A percentile compares a stretch with the other conserved stretches of the same genome.
These are phyloP conservation scores for Calonectris borealis DNA, from an alignment of 2,113 vertebrate species.

Conservation along the genomic window DNA sequence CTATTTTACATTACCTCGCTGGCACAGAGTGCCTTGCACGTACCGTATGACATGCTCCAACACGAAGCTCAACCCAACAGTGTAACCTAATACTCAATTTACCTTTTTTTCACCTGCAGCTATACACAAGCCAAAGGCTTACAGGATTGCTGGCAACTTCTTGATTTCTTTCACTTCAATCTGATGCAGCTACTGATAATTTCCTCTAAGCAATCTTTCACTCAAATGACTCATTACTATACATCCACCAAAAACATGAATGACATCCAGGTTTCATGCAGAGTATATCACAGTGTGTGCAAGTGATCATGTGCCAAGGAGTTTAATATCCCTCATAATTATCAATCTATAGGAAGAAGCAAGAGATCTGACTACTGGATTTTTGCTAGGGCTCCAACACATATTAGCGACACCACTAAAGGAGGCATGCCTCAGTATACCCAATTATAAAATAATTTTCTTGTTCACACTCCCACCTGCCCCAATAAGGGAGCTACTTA, in stretches of 20 bases:
- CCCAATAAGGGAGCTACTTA: neutral
- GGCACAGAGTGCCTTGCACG: neutral
- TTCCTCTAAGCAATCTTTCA: neutral
- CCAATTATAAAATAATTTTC: neutral
- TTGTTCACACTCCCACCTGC: neutral
- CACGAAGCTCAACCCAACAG: neutral
- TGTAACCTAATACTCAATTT: neutral
- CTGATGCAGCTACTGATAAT: constrained; percentile 2
- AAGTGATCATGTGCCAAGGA: neutral
- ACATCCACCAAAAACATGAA: neutral
- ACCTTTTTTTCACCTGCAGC: neutral
- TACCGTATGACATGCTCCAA: neutral
- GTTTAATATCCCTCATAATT: neutral
- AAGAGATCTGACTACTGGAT: neutral
- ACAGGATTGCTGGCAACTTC: neutral
- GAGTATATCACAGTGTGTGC: neutral
- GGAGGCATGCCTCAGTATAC: neutral
- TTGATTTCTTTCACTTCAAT: neutral
- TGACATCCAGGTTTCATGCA: neutral
- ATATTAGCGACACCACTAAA: neutral
- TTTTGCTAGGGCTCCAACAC: neutral
- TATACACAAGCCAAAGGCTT: neutral
- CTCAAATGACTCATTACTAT: neutral
- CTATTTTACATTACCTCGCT: neutral
- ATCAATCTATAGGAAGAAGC: neutral